Conservation (phyloP, 2,113 vertebrate species). For the Marmota monax region DNA sequence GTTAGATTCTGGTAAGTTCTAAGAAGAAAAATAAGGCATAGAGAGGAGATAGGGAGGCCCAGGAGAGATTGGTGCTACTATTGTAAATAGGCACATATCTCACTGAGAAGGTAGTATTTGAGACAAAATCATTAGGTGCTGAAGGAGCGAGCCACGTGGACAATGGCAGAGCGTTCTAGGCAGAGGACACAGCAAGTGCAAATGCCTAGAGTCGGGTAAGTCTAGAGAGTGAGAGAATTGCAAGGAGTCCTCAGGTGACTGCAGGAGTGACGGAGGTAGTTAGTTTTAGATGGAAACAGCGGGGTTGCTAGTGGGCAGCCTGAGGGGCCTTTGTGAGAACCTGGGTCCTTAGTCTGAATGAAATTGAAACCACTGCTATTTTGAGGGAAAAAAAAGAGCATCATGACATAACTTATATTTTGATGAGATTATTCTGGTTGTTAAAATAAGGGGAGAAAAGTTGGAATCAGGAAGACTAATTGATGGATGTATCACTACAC, state of each 20-base stretch:
- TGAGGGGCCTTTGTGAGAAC: background rate
- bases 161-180: background rate
- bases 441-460: background rate
- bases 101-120: background rate
- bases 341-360: background rate
- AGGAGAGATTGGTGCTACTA: background rate
- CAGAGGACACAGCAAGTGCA: background rate
- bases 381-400: background rate
- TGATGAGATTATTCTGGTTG: background rate
- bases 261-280: background rate
- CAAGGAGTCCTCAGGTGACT: background rate
- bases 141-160: background rate
- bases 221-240: background rate
- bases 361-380: background rate
- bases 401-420: background rate
- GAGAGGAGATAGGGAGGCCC: background rate
- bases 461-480: background rate
- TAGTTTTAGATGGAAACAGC: background rate
- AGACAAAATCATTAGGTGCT: background rate
- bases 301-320: background rate
- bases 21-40: background rate
- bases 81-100: background rate
- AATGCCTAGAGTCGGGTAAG: background rate
- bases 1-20: background rate
- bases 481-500: background rate